phyloP scores from a whole-genome alignment of 1,140 invertebrate species.

The Habropoda laboriosa region DNA sequence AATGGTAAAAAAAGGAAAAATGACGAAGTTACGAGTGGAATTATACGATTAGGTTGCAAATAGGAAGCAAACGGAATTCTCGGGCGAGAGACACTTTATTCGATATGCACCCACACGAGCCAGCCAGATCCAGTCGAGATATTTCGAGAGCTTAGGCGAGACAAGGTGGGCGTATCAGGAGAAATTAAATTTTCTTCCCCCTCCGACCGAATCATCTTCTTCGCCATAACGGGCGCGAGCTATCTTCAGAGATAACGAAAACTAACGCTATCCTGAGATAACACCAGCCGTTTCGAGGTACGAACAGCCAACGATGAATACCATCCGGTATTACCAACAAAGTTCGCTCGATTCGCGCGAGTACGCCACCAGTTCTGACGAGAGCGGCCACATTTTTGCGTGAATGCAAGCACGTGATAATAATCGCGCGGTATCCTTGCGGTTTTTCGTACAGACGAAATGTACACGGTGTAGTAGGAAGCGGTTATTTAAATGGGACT shows the following conservation, averaged over 20 bases:
- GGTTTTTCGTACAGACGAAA: not conserved
- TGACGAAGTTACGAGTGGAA: too few species aligned
- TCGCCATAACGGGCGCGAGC: conserved; percentile 44
- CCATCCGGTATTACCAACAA: conserved; percentile 15
- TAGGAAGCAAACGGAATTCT: too few species aligned
- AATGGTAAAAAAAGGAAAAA: too few species aligned
- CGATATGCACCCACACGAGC: not conserved
- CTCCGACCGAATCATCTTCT: conserved; percentile 34
- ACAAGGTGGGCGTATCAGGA: conserved; percentile 39
- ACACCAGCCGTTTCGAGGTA: conserved; percentile 51
- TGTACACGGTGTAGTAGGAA: not conserved
- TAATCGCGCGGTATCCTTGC: conserved; percentile 29
- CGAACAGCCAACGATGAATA: conserved; percentile 22
- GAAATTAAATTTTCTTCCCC: conserved; percentile 74
- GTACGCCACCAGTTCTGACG: not conserved
- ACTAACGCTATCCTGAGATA: conserved; percentile 70
- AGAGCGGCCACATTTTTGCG: conserved; percentile 27
- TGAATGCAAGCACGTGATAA: conserved; percentile 6
- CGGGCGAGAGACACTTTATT: not conserved
- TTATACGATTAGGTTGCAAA: too few species aligned
- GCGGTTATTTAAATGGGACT: not conserved
- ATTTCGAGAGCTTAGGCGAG: not conserved
- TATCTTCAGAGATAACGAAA: conserved; percentile 71
- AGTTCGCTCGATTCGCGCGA: conserved; percentile 31
- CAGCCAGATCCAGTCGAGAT: not conserved